Evolutionary conservation across 2,113 vertebrate species (phyloP).

Genomic region (Vimba vimba): DNA sequence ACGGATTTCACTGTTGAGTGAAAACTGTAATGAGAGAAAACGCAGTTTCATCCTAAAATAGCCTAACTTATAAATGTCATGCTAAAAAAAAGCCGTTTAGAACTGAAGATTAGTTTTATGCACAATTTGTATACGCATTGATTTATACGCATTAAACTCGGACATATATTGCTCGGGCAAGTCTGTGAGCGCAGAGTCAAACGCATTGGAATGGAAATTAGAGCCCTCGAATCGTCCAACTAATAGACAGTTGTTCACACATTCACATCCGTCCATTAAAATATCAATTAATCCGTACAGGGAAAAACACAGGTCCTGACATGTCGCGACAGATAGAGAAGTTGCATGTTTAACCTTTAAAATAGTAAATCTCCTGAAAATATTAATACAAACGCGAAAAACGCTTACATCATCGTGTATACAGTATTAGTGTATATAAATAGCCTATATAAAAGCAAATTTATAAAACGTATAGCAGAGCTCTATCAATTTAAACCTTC

Average conservation of each 20-base stretch:
- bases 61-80: too few species aligned
- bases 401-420: background rate
- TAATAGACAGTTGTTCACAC: constrained; percentile 50
- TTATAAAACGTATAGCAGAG: background rate
- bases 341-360: background rate
- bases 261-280: constrained; percentile 30
- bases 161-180: constrained; percentile 17
- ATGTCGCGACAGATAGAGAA: constrained; percentile 23
- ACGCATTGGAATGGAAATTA: constrained; percentile 55
- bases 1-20: too few species aligned
- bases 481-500: background rate
- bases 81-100: background rate
- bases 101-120: background rate
- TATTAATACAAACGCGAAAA: background rate
- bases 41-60: background rate
- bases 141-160: too few species aligned
- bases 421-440: background rate
- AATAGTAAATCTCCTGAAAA: background rate
- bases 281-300: background rate
- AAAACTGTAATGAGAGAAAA: background rate
- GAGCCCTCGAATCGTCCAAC: constrained; percentile 1
- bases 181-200: background rate
- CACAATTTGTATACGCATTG: background rate
- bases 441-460: background rate
- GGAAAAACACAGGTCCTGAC: constrained; percentile 33